Conservation (phyloP, 2,888 invertebrate species). For the Pinctada fucata region DNA sequence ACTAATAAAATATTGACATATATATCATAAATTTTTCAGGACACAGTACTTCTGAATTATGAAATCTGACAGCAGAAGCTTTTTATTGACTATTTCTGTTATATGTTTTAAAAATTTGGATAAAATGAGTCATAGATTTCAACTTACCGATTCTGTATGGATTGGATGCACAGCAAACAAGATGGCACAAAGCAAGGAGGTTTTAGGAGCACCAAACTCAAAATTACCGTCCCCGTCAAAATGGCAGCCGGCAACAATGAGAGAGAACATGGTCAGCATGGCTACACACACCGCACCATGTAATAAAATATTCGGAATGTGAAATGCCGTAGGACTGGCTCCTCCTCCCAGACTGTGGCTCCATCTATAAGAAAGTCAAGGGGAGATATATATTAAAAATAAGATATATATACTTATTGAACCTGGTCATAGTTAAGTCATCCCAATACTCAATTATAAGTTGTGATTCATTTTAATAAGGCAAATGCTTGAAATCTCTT, state of each 20-base stretch:
- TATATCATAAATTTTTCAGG: too few species aligned
- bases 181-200: conserved; percentile 83
- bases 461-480: not conserved
- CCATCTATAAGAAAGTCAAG: conserved; percentile 68
- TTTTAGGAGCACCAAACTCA: conserved; percentile 53
- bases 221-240: conserved; percentile 39
- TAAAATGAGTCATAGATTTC: not conserved
- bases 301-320: conserved; percentile 86
- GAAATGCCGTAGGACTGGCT: conserved; percentile 81
- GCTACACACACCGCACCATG: conserved; percentile 82
- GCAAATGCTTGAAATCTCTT: not conserved
- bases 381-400: not conserved
- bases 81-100: too few species aligned
- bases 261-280: conserved; percentile 79
- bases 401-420: not conserved
- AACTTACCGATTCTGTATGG: conserved; percentile 90
- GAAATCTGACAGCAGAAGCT: too few species aligned
- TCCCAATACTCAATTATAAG: not conserved
- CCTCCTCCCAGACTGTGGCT: conserved; percentile 82
- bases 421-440: not conserved
- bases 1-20: too few species aligned
- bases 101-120: not conserved
- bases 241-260: conserved; percentile 61
- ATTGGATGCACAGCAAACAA: conserved; percentile 95
- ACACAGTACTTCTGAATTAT: too few species aligned